phyloP scores from a whole-genome alignment of 1,140 invertebrate species.

The Solenopsis invicta region DNA sequence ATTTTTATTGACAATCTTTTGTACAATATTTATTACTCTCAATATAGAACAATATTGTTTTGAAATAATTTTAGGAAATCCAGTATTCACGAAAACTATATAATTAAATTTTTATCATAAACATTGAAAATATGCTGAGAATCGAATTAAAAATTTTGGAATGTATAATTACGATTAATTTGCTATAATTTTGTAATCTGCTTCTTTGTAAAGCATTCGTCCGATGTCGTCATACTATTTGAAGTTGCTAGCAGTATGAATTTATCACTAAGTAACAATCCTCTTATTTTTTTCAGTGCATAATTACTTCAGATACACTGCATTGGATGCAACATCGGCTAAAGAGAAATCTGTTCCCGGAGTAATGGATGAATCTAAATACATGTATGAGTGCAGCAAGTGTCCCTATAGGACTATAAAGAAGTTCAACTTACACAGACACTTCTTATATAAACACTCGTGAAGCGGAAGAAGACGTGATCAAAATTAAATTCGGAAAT shows the following conservation, averaged over 20 bases:
- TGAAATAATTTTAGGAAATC: slow-evolving; percentile 16
- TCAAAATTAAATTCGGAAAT: not conserved
- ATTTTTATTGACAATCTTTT: not conserved
- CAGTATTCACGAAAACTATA: not conserved
- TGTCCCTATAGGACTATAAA: not conserved
- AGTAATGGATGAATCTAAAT: no score
- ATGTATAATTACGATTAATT: not conserved
- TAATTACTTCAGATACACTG: not conserved
- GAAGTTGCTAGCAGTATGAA: not conserved
- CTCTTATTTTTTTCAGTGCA: slow-evolving; percentile 2
- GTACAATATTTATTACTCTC: not conserved
- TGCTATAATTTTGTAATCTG: not conserved
- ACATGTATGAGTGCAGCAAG: not conserved
- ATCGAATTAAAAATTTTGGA: not conserved
- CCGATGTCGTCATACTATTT: not conserved
- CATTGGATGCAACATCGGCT: not conserved
- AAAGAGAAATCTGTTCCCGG: not conserved
- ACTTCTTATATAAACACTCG: not conserved
- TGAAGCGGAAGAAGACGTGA: not conserved
- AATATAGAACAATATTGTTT: not conserved
- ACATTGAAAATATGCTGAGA: not conserved
- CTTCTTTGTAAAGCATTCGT: not conserved
- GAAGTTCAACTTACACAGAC: not conserved
- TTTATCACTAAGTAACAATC: not conserved
- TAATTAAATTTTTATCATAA: not conserved